Evolutionary conservation across 2,797 vertebrate species (phyloP), one percentile per base, ranked within the genome.

Genomic region (Xenentodon cancila): DNA sequence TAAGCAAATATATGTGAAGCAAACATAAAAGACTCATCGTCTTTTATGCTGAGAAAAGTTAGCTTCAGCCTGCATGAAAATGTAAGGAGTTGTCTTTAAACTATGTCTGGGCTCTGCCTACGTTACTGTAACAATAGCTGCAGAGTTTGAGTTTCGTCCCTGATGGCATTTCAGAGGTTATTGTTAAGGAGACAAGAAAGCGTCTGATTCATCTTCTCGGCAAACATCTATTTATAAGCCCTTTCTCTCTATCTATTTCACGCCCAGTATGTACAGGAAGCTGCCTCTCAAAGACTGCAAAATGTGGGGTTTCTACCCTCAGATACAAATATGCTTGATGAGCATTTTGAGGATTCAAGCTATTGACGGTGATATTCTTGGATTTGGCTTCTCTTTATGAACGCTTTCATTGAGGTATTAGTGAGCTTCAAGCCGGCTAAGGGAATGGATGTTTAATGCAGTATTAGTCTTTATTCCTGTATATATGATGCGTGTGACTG

Each of bases 391-490:
- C 85, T 79, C 68, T 42, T 49, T 71, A 63, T 70, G 71, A 58
- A 82, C 88, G 77, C 88, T 86, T 88, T 89, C 82, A 90, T 87
- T 83, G 75, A 80, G 48, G 71, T 70, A 77, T 88, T 79, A 79
- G 60, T 68, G 55, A 63, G 55, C 43, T 59, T 75, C 53, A 73
- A 80, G 73, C 66, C 59, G 58, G 49, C 79, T 64, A 63, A 44
- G 59, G 59, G 47, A 79, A 50, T 82, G 73, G 83, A 64, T 89
- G 78, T 87, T 15, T 13, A 15, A 15, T 40, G 12, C 37, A 40
- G 12, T 16, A 40, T 87, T 88, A 75, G 51, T 68, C 64, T 51
- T 82, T 62, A 84, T 77, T 55, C 69, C 48, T 67, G 7, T 42
- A 30, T 61, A 59, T 63, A 43, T 32, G 53, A 7, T 37, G 30